Evolutionary conservation across 2,888 invertebrate genomes (phyloP), one percentile per base, ranked within the genome.

Genomic region (Stictocephala bisonia): DNA sequence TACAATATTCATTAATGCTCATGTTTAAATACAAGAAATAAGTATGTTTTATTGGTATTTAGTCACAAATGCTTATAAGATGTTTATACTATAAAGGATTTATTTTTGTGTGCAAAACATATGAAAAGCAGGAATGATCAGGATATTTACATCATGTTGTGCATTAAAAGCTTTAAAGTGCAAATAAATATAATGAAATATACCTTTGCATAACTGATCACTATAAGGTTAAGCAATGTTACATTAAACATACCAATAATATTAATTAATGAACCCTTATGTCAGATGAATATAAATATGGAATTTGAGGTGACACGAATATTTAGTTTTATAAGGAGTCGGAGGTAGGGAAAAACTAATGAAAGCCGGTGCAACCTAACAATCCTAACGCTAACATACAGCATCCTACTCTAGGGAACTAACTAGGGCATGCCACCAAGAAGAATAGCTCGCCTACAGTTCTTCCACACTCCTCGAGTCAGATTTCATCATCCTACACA

Each of bases 361-460:
- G 60, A 51, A 69, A 69, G 69, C 69, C 56, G 53, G 69, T 69
- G 69, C 69, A 51, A 20, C 41, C 53, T 69, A 69, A 22, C n/a
- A n/a, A n/a, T n/a, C 60, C 60, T 60, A 60, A 11, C n/a, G 40
- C 60, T 60, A 60, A 56, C 69, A 69, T 69, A 53, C 69, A 69
- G 53, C 69, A 26, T 50, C 48, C 15, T 51, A 51, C 56, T 26
- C 26, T 40, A 40, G 69, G 69, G 69, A 31, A 53, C 69, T 69
- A 82, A 84, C 74, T 85, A 86, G 86, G 87, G 89, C 89, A 90
- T 90, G 90, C 90, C 90, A 89, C 90, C 90, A 90, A 90, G 90
- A 90, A 90, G 60, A 60, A 60, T 60, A 60, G 90, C 89, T 67
- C 50, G 73, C 58, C 72, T 72, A 72, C 58, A 27, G 56, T 35